A percentile compares a stretch with the other conserved stretches of the same genome.
Evolutionary conservation across 2,797 vertebrate genomes (phyloP).

Genomic region (Melanotaenia trifasciata): DNA sequence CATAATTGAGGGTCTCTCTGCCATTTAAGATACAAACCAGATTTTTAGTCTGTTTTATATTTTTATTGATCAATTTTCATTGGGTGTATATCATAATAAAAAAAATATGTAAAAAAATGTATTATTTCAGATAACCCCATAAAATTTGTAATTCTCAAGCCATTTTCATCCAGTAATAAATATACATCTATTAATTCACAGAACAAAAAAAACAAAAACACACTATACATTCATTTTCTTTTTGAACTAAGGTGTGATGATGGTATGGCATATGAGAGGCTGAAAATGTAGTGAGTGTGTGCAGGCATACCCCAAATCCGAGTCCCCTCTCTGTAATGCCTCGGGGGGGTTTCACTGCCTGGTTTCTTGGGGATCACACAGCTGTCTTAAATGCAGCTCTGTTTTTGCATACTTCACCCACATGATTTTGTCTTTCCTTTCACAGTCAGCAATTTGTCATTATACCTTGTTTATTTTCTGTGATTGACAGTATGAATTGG

Average conservation of each 20-base stretch:
- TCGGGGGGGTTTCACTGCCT: conserved; percentile 64
- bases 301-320: conserved; percentile 60
- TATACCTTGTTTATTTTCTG: conserved; percentile 58
- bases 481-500: conserved; percentile 77
- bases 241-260: conserved; percentile 58
- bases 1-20: too few species aligned
- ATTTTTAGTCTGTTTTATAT: too few species aligned
- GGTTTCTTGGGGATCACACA: conserved; percentile 64
- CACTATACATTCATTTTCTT: conserved; percentile 41
- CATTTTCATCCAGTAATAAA: background rate
- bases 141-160: conserved; percentile 7
- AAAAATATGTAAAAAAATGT: background rate
- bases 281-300: conserved; percentile 60
- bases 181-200: background rate
- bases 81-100: background rate
- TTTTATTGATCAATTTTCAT: too few species aligned
- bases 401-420: conserved; percentile 66
- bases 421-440: conserved; percentile 54
- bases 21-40: too few species aligned
- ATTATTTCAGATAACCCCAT: too few species aligned
- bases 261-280: conserved; percentile 62
- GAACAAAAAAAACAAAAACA: conserved; percentile 15
- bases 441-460: conserved; percentile 72
- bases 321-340: conserved; percentile 61
- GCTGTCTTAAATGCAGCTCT: conserved; percentile 65